These are phyloP conservation scores for Gila robusta DNA, from an alignment of 2,797 vertebrate species.

Conservation along the genomic window DNA sequence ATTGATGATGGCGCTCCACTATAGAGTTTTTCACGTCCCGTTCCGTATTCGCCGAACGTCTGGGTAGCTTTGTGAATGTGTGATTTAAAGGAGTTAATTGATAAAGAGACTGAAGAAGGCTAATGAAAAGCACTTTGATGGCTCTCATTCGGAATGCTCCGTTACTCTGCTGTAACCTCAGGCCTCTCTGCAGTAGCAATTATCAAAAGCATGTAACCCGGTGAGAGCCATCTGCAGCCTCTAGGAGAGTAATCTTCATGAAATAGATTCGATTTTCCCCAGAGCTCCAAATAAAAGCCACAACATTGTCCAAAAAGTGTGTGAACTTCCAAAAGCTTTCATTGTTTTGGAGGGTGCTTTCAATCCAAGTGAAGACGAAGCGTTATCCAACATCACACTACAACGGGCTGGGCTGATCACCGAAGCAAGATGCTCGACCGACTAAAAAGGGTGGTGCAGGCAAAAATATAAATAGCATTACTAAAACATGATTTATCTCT, in stretches of 20 bases:
- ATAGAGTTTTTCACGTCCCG: neutral
- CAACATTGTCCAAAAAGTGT: constrained; percentile 30
- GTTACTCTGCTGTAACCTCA: constrained; percentile 54
- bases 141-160: constrained; percentile 54
- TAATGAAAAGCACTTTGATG: constrained; percentile 56
- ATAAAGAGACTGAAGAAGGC: constrained; percentile 54
- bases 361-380: neutral
- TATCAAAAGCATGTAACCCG: constrained; percentile 59
- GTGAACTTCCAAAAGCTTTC: constrained; percentile 19
- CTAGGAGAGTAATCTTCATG: constrained; percentile 56
- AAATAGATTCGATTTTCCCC: constrained; percentile 54
- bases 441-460: neutral
- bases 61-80: constrained; percentile 38
- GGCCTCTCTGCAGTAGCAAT: constrained; percentile 56
- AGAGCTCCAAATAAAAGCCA: constrained; percentile 51
- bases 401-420: neutral
- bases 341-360: constrained; percentile 1
- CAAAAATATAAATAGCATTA: neutral
- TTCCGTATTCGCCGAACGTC: constrained; percentile 13
- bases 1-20: constrained; percentile 30
- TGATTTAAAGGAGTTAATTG: constrained; percentile 56
- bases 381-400: neutral
- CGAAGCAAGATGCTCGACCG: neutral
- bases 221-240: constrained; percentile 60
- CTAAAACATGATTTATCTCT: neutral